These are phyloP conservation scores for Elaeidobius kamerunicus DNA, from an alignment of 2,888 invertebrate species.

Conservation along the genomic window DNA sequence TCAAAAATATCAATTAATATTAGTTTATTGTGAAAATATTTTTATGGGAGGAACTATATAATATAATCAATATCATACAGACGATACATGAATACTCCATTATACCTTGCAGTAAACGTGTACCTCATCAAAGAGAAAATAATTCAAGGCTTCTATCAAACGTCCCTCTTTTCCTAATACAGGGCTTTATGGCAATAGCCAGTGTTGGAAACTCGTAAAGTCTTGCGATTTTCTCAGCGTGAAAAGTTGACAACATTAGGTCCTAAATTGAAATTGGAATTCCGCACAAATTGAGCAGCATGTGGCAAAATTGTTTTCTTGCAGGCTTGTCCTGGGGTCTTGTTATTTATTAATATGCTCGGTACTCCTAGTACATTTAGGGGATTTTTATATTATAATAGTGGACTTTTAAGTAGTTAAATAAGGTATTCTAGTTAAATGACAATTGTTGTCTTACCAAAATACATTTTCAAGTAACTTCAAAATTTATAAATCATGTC, in stretches of 20 bases:
- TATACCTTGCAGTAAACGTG: not conserved
- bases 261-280: conserved; percentile 30
- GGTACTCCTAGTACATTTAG: not conserved
- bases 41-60: no score
- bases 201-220: conserved; percentile 4
- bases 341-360: not conserved
- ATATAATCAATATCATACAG: no score
- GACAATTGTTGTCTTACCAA: no score
- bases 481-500: no score
- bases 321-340: not conserved
- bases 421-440: no score
- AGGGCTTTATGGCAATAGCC: not conserved
- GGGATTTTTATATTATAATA: no score
- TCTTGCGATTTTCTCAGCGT: conserved; percentile 25
- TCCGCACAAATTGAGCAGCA: conserved; percentile 24
- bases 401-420: no score
- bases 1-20: no score
- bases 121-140: not conserved
- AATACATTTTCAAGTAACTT: no score
- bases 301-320: not conserved
- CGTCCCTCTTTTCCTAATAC: not conserved
- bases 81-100: no score
- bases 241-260: conserved; percentile 27
- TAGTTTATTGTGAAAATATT: no score
- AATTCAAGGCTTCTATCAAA: not conserved